Conservation (phyloP, 2,797 vertebrate species). For the Triplophysa yarkandensis region DNA sequence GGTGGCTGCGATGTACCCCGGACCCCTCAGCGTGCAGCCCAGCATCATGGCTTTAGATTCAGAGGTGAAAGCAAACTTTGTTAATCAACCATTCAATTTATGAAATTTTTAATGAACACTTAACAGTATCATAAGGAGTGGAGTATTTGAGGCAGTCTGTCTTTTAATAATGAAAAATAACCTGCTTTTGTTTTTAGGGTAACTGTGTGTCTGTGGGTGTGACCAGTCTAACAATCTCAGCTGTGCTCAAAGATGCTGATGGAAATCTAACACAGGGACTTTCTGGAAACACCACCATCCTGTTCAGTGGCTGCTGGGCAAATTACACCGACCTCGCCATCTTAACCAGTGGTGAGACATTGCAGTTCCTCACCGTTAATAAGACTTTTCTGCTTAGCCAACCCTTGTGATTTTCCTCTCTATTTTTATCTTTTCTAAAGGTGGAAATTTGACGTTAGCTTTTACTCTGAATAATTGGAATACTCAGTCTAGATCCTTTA, state of each 20-base stretch:
- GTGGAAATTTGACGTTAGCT: background rate
- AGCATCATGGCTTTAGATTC: background rate
- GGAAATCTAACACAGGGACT: background rate
- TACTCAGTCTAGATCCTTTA: background rate
- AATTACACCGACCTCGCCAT: slow-evolving; percentile 68
- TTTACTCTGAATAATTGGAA: slow-evolving; percentile 67
- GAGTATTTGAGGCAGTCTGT: background rate
- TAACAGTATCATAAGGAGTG: no score
- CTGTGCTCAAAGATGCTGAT: background rate
- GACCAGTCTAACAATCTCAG: slow-evolving; percentile 68
- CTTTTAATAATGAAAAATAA: no score
- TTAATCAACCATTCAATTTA: background rate
- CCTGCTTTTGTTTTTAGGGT: background rate
- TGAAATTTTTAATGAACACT: no score
- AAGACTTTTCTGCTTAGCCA: no score
- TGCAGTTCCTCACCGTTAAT: background rate
- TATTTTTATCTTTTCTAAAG: background rate
- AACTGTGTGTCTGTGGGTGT: slow-evolving; percentile 83
- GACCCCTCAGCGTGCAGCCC: slow-evolving; percentile 72
- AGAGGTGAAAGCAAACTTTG: background rate
- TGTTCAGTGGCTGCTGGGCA: background rate
- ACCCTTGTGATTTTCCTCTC: background rate
- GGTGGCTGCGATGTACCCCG: slow-evolving; percentile 49
- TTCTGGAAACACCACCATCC: background rate
- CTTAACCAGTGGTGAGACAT: background rate